Base-by-base conservation (phyloP, 2,113 vertebrate species). In the Anguilla japonica region DNA sequence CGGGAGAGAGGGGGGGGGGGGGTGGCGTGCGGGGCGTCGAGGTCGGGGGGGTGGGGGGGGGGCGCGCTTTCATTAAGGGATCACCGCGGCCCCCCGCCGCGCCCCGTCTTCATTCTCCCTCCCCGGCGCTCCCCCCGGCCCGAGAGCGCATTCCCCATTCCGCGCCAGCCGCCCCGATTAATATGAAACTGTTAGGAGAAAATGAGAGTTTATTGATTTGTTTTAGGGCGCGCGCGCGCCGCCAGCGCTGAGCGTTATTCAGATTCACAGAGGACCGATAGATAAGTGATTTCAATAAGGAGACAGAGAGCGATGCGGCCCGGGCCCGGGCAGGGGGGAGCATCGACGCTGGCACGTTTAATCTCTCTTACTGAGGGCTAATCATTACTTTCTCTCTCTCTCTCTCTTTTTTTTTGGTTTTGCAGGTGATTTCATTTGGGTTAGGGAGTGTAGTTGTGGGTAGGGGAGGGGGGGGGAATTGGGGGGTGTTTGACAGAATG, bases 141-240 rank as follows among this genome's bases (percentile, higher is more conserved):
- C 84, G 22, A 40, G 94, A 93, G 93, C 94, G 94, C 94, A 94
- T 96, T 96, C 95, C 94, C 94, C 96, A 96, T 96, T 96, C 95
- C 89, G 89, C 94, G 94, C 95, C 95, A 94, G 95, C 95, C 95
- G 75, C 94, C 94, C 95, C 96, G 95, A 96, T 97, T 97, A 97
- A 97, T 97, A 97, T 96, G 96, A 96, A 97, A 97, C 96, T 96
- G 96, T 97, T 97, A 97, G 95, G 96, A 97, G 96, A 97, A 97
- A 97, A 97, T 97, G 96, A 97, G 96, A 96, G 95, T 97, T 97
- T 97, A 97, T 97, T 97, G 97, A 97, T 97, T 90, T 96, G 96
- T 96, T 97, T 97, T 96, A 97, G 96, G 96, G 95, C 94, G 94
- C 95, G 95, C 95, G 95, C 95, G 95, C 96, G 97, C 96, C 89